A percentile compares a stretch with the other conserved stretches of the same genome.
Evolutionary conservation across 92 coral and sea anemone genomes (phyloP).

Genomic region (Meandrina meandrites): DNA sequence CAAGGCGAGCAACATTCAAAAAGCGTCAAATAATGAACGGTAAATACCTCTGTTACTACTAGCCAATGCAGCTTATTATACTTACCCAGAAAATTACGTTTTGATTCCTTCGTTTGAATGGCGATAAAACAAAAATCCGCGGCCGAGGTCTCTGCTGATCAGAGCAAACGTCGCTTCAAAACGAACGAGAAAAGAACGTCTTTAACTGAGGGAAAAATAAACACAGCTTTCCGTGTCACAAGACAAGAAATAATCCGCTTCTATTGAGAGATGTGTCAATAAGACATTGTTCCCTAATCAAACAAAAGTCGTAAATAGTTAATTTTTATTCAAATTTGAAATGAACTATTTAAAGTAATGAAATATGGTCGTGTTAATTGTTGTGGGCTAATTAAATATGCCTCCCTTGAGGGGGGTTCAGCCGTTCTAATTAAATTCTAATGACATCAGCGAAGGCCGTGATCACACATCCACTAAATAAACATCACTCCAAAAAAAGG

Average conservation of each 20-base stretch:
- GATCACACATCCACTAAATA: too few species aligned
- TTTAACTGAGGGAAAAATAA: background rate
- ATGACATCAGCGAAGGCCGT: too few species aligned
- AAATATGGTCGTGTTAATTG: background rate
- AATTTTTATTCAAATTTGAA: slow-evolving; percentile 21
- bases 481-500: background rate
- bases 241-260: slow-evolving; percentile 3
- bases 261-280: slow-evolving; percentile 16
- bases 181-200: background rate
- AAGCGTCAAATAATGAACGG: background rate
- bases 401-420: background rate
- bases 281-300: slow-evolving; percentile 12
- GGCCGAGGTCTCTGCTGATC: background rate
- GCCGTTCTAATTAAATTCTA: background rate
- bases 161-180: background rate
- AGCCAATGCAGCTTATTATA: background rate
- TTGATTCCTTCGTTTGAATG: too few species aligned
- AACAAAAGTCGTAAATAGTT: slow-evolving; percentile 16
- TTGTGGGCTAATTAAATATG: too few species aligned
- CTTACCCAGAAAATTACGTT: background rate
- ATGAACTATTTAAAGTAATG: background rate
- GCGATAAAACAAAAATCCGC: background rate
- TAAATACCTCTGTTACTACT: background rate
- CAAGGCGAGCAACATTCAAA: background rate
- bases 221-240: background rate